phyloP scores from a whole-genome alignment of 2,888 invertebrate genomes.

The Stenichneumon culpator region DNA sequence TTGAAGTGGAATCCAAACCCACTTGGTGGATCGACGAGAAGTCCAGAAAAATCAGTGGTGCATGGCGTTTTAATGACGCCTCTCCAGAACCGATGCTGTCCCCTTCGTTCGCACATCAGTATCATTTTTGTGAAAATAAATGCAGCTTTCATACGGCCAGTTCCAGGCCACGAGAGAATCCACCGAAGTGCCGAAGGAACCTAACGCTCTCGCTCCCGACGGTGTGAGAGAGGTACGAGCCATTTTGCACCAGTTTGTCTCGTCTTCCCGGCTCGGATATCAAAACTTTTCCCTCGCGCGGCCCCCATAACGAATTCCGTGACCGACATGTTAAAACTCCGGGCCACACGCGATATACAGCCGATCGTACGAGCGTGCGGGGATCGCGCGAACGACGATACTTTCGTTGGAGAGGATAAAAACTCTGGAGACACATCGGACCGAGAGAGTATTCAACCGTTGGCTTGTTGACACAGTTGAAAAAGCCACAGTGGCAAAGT shows the following conservation, averaged over 20 bases:
- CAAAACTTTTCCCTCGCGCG: conserved; percentile 58
- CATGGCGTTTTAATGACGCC: too few species aligned
- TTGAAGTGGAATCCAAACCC: too few species aligned
- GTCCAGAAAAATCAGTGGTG: too few species aligned
- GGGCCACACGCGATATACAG: not conserved
- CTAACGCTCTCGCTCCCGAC: not conserved
- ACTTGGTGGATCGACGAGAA: too few species aligned
- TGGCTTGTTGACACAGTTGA: conserved; percentile 33
- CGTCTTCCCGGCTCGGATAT: conserved; percentile 49
- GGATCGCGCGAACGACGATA: conserved; percentile 37
- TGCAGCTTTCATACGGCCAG: not conserved
- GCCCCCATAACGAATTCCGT: conserved; percentile 65
- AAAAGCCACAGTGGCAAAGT: conserved; percentile 15
- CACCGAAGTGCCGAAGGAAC: not conserved
- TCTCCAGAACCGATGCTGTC: too few species aligned
- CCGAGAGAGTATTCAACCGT: conserved; percentile 3
- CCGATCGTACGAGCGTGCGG: not conserved
- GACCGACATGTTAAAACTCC: conserved; percentile 61
- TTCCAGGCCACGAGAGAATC: not conserved
- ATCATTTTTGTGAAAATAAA: not conserved
- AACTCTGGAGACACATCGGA: conserved; percentile 20
- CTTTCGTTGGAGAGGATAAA: conserved; percentile 31
- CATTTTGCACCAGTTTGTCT: conserved; percentile 53
- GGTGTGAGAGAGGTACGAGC: conserved; percentile 23
- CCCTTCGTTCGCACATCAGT: too few species aligned